Conservation (phyloP, 2,888 invertebrate genomes). For the Catocala nupta region DNA sequence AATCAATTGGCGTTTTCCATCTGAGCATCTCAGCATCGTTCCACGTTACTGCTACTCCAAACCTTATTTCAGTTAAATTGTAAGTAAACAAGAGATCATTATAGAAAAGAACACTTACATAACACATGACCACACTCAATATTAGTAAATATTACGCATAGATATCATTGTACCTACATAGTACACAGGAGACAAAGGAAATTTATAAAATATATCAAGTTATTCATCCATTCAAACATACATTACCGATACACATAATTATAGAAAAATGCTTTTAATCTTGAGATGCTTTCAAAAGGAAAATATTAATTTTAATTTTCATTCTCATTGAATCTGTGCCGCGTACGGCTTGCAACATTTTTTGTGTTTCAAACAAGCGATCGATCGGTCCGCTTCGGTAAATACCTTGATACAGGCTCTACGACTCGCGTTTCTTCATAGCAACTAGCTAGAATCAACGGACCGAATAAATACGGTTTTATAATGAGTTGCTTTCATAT, state of each 20-base stretch:
- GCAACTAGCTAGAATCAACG: constrained; percentile 25
- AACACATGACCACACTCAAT: constrained; percentile 79
- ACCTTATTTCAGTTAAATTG: constrained; percentile 83
- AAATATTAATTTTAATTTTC: constrained; percentile 24
- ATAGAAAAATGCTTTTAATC: constrained; percentile 59
- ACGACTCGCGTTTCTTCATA: constrained; percentile 26
- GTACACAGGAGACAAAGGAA: constrained; percentile 66
- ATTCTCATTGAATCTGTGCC: constrained; percentile 17
- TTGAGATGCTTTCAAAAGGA: constrained; percentile 61
- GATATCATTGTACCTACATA: constrained; percentile 66
- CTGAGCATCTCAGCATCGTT: constrained; percentile 74
- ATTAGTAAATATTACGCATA: constrained; percentile 66
- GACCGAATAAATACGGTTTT: constrained; percentile 34
- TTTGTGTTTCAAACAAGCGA: constrained; percentile 33
- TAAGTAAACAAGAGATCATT: constrained; percentile 83
- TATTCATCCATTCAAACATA: constrained; percentile 76
- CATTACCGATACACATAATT: constrained; percentile 58
- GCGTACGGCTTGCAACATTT: constrained; percentile 11
- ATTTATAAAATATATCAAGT: constrained; percentile 63
- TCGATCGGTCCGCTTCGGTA: constrained; percentile 22
- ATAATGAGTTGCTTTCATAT: constrained; percentile 37
- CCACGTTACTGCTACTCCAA: constrained; percentile 52
- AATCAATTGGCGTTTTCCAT: constrained; percentile 80
- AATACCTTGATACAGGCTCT: constrained; percentile 27
- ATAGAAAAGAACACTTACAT: constrained; percentile 66